Evolutionary conservation across 2,888 invertebrate species (phyloP).

Genomic region (Polydrusus cervinus): DNA sequence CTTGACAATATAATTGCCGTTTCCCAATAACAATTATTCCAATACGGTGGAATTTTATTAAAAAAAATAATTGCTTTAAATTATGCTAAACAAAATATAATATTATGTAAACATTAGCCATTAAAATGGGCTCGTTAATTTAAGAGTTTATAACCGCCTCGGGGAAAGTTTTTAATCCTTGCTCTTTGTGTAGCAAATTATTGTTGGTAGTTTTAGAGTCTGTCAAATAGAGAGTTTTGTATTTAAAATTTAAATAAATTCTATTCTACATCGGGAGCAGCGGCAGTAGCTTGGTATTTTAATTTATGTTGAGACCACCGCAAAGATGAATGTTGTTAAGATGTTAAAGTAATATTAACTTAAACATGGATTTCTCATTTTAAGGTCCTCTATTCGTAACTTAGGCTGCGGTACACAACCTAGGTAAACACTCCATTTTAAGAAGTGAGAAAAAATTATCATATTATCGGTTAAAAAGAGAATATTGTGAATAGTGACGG

Average conservation of each 20-base stretch:
- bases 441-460: no score
- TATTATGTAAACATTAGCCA: conserved; percentile 54
- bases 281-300: no score
- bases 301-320: no score
- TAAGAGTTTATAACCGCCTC: conserved; percentile 36
- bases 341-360: no score
- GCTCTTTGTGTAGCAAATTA: conserved; percentile 7
- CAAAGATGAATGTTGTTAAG: no score
- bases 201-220: conserved; percentile 9
- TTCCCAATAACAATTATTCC: conserved; percentile 36
- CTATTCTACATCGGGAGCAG: no score
- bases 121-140: conserved; percentile 44
- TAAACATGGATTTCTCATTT: no score
- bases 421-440: no score
- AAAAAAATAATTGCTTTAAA: conserved; percentile 49
- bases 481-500: no score
- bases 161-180: conserved; percentile 26
- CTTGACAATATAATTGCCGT: conserved; percentile 47
- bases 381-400: no score
- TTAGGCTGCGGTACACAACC: no score
- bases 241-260: not conserved
- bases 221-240: not conserved
- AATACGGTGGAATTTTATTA: conserved; percentile 31
- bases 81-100: conserved; percentile 52
- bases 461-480: no score